A percentile compares a stretch with the other conserved stretches of the same genome.
These are phyloP conservation scores for Phortica okadai DNA, from an alignment of 2,888 invertebrate genomes.

Conservation along the genomic window DNA sequence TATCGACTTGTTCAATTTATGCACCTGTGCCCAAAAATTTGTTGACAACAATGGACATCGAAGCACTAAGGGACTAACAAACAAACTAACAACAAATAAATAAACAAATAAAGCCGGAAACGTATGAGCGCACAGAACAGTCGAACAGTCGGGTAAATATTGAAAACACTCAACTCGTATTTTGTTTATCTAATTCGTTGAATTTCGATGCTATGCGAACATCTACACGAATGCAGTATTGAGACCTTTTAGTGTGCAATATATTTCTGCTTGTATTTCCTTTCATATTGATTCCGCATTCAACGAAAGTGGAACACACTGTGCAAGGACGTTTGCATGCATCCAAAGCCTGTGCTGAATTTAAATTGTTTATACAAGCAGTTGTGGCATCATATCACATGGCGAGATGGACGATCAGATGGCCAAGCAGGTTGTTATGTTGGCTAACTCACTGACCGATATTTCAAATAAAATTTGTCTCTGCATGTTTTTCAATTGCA, in stretches of 20 bases:
- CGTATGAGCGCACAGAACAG: background rate
- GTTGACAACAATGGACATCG: conserved; percentile 23
- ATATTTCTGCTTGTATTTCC: background rate
- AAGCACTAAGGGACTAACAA: background rate
- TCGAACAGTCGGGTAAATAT: conserved; percentile 8
- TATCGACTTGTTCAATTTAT: conserved; percentile 14
- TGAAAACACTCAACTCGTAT: conserved; percentile 2
- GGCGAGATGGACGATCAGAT: background rate
- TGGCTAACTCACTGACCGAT: background rate
- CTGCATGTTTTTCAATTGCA: background rate
- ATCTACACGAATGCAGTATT: background rate
- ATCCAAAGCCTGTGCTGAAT: background rate
- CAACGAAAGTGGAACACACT: conserved; percentile 7
- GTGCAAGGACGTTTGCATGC: background rate
- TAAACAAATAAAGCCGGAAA: conserved; percentile 1
- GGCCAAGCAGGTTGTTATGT: background rate
- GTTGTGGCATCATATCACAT: background rate
- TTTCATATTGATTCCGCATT: conserved; percentile 1
- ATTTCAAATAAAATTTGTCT: background rate
- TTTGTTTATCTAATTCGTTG: conserved; percentile 26
- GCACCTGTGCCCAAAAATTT: conserved; percentile 23
- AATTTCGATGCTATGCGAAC: conserved; percentile 5
- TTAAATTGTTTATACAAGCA: conserved; percentile 20
- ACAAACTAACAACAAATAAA: conserved; percentile 16
- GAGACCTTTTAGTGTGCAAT: background rate